These are phyloP conservation scores for Aphrophora alni DNA, from an alignment of 2,888 invertebrate genomes.

Conservation along the genomic window DNA sequence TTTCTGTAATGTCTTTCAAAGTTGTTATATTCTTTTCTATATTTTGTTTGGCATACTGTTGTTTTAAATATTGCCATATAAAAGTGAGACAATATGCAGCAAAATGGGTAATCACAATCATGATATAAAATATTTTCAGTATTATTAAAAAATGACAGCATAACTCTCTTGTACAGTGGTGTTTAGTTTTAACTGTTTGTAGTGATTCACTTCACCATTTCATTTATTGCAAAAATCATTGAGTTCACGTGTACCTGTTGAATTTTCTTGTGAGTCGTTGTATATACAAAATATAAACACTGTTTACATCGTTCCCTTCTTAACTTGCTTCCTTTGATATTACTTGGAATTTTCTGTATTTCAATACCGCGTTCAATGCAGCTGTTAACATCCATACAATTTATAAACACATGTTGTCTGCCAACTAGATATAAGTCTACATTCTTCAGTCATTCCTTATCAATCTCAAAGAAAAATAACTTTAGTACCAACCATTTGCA, in stretches of 20 bases:
- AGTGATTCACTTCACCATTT: too few species aligned
- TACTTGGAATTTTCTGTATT: background rate
- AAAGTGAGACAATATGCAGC: background rate
- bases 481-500: too few species aligned
- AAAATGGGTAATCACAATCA: background rate
- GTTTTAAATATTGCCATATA: background rate
- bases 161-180: background rate
- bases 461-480: too few species aligned
- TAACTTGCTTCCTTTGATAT: too few species aligned
- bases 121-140: background rate
- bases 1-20: background rate
- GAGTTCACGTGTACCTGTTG: too few species aligned
- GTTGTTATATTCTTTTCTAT: background rate
- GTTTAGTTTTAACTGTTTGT: too few species aligned
- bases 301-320: too few species aligned
- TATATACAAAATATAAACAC: too few species aligned
- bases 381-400: background rate
- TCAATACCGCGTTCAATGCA: background rate
- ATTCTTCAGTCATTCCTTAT: too few species aligned
- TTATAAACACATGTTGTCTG: background rate
- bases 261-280: too few species aligned
- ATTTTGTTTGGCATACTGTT: background rate
- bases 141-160: background rate
- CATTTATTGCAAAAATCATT: too few species aligned
- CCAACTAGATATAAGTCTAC: background rate